These are phyloP conservation scores for Panorpa germanica DNA, from an alignment of 2,888 invertebrate genomes.

Conservation along the genomic window DNA sequence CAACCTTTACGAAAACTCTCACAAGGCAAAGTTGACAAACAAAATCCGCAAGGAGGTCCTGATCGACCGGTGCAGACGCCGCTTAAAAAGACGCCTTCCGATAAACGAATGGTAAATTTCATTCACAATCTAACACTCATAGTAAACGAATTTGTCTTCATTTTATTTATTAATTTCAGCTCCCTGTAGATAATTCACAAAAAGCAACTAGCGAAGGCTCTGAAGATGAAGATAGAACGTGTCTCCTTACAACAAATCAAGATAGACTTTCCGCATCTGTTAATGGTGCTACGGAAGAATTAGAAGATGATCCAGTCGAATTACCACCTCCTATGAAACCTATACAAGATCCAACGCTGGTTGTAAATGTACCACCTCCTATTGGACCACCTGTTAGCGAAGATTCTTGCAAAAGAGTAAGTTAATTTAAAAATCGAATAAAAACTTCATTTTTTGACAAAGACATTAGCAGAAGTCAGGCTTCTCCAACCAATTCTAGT, in stretches of 20 bases:
- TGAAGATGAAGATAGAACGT: slow-evolving; percentile 17
- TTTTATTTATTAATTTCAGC: slow-evolving; percentile 19
- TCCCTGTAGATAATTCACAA: slow-evolving; percentile 31
- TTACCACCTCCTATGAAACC: slow-evolving; percentile 93
- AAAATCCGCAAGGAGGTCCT: slow-evolving; percentile 22
- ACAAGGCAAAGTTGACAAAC: slow-evolving; percentile 71
- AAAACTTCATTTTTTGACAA: no score
- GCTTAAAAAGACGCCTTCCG: no score
- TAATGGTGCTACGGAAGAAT: slow-evolving; percentile 46
- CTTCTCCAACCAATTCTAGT: no score
- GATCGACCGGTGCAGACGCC: slow-evolving; percentile 14
- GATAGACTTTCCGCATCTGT: slow-evolving; percentile 21
- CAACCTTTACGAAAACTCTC: slow-evolving; percentile 74
- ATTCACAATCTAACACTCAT: slow-evolving; percentile 2
- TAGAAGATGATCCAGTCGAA: slow-evolving; percentile 56
- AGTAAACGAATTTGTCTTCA: slow-evolving; percentile 6
- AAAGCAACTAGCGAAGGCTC: slow-evolving; percentile 15
- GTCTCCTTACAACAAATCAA: slow-evolving; percentile 11
- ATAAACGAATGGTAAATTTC: no score
- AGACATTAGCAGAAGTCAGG: no score
- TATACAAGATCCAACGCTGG: slow-evolving; percentile 45
- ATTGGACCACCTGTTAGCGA: slow-evolving; percentile 29
- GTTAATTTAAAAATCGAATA: no score
- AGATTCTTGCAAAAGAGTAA: slow-evolving; percentile 38
- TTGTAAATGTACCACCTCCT: slow-evolving; percentile 23